These are phyloP conservation scores for Synergus gifuensis DNA, from an alignment of 2,888 invertebrate genomes.

Conservation along the genomic window DNA sequence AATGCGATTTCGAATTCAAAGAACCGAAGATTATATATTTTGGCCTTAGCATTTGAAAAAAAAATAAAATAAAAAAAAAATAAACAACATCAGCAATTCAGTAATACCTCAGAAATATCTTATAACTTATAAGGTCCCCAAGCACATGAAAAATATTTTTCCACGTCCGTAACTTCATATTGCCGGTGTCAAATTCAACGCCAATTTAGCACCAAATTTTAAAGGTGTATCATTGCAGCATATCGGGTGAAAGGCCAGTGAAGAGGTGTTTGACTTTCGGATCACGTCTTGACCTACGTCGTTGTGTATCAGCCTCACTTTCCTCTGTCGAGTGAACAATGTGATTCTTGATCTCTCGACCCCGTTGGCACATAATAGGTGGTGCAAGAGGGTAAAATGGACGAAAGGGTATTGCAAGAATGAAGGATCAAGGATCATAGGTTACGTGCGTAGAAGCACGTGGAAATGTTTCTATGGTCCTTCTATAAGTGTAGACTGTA, in stretches of 20 bases:
- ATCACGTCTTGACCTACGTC: conserved; percentile 46
- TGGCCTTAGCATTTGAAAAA: no score
- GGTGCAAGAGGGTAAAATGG: background rate
- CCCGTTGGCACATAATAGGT: conserved; percentile 10
- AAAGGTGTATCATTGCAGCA: conserved; percentile 18
- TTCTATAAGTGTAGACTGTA: background rate
- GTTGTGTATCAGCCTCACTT: conserved; percentile 63
- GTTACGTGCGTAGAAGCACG: conserved; percentile 11
- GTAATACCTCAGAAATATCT: background rate
- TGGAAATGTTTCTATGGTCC: conserved; percentile 1
- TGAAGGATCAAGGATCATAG: background rate
- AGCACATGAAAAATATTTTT: background rate
- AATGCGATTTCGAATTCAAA: background rate
- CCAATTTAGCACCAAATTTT: conserved; percentile 37
- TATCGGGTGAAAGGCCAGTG: conserved; percentile 21
- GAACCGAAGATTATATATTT: no score
- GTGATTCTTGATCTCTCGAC: conserved; percentile 60
- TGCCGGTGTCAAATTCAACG: conserved; percentile 16
- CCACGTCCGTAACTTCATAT: background rate
- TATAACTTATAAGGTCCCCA: background rate
- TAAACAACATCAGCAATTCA: background rate
- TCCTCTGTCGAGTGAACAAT: conserved; percentile 64
- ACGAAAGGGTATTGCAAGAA: conserved; percentile 11
- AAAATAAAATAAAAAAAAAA: background rate
- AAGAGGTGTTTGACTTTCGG: conserved; percentile 19